Evolutionary conservation across 2,113 vertebrate genomes (phyloP), one percentile per base, ranked within the genome.

Genomic region (Semicossyphus pulcher): DNA sequence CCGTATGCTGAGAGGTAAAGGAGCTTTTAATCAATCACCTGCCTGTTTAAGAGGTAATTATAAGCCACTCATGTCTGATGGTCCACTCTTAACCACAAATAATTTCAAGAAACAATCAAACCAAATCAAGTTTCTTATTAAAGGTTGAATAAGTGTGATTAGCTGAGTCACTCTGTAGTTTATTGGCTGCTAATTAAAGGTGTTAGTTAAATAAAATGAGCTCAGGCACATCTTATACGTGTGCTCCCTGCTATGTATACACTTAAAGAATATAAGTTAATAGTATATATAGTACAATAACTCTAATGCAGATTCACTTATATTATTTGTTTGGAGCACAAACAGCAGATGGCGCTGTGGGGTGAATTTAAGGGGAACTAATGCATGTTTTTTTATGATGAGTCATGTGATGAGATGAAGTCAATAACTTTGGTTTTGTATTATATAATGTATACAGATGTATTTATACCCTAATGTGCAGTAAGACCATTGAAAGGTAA

Each of bases 261-360:
- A n/a, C n/a, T n/a, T n/a, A n/a, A n/a, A n/a, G 34, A 9, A 10
- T 16, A 15, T 39, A 15, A 4, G 31, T 11, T 15, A 34, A 25
- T 36, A 4, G 8, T 25, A 3, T 20, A 5, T 15, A 44, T 14
- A 14, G 4, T 31, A 10, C 20, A 42, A 28, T 28, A 23, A 15
- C 3, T 26, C 28, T 20, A 45, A 28, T 2, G 18, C 29, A 9
- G 20, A 2, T 48, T 45, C 16, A 21, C 2, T 15, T n/a, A 31
- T 10, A 21, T 21, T 5, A 29, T 58, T 56, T 59, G n/a, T 14
- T 12, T 18, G 4, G 15, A 32, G 28, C 12, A n/a, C 3, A 70
- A 59, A 74, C 89, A 88, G 66, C 73, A 92, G 90, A 60, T 85
- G 90, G 87, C 83, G 26, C 68, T 92, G 79, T 82, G 31, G 83